phyloP scores from a whole-genome alignment of 2,113 vertebrate species.

The Mellivora capensis region DNA sequence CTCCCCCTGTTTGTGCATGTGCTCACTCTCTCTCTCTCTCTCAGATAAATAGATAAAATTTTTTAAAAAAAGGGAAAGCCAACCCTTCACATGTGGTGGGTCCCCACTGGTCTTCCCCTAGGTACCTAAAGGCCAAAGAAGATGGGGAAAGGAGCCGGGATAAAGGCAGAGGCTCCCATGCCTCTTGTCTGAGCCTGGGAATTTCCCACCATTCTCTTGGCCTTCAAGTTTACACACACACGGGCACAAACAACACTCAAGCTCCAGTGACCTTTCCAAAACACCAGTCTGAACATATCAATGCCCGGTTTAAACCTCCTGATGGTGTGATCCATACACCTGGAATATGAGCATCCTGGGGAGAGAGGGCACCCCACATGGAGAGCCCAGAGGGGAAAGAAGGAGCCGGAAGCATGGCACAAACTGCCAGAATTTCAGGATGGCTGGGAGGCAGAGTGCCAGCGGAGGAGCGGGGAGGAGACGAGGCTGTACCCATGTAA shows the following conservation, averaged over 20 bases:
- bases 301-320: background rate
- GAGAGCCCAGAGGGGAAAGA: background rate
- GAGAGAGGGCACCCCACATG: background rate
- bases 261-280: background rate
- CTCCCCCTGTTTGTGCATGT: background rate
- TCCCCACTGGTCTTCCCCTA: background rate
- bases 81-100: background rate
- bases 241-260: too few species aligned
- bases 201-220: background rate
- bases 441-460: background rate
- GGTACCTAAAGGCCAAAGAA: background rate
- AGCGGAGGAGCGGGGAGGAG: background rate
- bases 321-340: background rate
- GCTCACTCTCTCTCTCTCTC: background rate
- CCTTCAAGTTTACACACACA: background rate
- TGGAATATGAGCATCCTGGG: background rate
- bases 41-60: background rate
- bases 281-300: background rate
- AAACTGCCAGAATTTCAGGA: background rate
- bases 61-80: too few species aligned
- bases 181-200: background rate
- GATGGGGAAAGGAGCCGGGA: background rate
- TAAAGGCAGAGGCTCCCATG: background rate
- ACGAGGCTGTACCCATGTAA: background rate
- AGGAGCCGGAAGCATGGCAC: background rate